Evolutionary conservation across 2,797 vertebrate genomes (phyloP).

Genomic region (Gymnothorax reevesii): DNA sequence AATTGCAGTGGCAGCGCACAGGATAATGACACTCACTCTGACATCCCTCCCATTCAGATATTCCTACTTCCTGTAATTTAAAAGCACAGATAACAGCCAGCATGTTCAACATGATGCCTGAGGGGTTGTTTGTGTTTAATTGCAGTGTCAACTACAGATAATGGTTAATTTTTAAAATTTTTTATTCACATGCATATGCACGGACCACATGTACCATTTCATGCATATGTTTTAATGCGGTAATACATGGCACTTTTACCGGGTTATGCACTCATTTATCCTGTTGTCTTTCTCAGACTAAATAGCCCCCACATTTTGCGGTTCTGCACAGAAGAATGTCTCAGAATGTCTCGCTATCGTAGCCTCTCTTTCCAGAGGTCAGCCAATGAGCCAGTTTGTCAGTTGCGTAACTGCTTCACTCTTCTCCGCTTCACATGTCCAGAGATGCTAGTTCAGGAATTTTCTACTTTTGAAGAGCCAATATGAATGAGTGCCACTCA

Average conservation of each 20-base stretch:
- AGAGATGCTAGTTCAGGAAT: constrained; percentile 34
- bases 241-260: background rate
- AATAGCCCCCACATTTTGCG: background rate
- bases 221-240: background rate
- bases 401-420: constrained; percentile 41
- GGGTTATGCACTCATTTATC: background rate
- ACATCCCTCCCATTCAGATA: too few species aligned
- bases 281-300: background rate
- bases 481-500: constrained; percentile 56
- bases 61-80: background rate
- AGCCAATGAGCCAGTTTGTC: constrained; percentile 49
- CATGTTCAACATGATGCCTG: background rate
- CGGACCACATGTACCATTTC: background rate
- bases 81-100: background rate
- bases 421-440: constrained; percentile 32
- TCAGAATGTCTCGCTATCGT: constrained; percentile 31
- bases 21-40: too few species aligned
- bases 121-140: background rate
- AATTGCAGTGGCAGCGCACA: too few species aligned
- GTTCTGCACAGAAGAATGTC: constrained; percentile 36
- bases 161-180: background rate
- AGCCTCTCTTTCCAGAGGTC: constrained; percentile 42
- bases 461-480: constrained; percentile 40
- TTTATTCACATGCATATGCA: background rate
- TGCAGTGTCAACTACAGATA: background rate